Percentiles rank a stretch among this genome's conserved stretches.
Conservation (phyloP, 2,888 invertebrate species). For the Escarpia spicata region DNA sequence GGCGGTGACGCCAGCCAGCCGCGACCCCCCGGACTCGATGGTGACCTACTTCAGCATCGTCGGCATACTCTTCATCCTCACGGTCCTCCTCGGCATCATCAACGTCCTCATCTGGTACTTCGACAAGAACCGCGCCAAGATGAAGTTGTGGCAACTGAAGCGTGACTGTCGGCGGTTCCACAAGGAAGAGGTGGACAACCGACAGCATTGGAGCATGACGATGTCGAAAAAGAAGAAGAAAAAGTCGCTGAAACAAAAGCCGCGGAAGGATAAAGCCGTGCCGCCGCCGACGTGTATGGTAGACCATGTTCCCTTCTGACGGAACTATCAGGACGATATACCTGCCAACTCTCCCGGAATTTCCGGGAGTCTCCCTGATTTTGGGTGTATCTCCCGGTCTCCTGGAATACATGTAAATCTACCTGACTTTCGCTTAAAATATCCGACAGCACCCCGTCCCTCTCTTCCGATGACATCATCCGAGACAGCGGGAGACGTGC, state of each 20-base stretch:
- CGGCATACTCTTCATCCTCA: neutral
- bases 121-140: neutral
- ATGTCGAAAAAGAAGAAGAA: neutral
- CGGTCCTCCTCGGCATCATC: neutral
- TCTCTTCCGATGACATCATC: too few species aligned
- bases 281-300: neutral
- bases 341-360: neutral
- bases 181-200: neutral
- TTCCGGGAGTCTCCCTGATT: too few species aligned
- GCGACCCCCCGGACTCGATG: neutral
- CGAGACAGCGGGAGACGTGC: too few species aligned
- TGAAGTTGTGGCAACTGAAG: conserved; percentile 5
- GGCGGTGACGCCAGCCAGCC: neutral
- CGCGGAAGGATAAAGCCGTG: neutral
- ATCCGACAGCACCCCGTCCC: too few species aligned
- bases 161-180: conserved; percentile 1
- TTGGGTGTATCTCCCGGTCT: too few species aligned
- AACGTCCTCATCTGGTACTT: neutral
- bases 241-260: neutral
- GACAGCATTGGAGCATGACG: neutral
- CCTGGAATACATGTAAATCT: too few species aligned
- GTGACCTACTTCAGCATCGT: neutral
- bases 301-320: neutral
- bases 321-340: neutral
- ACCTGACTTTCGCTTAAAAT: too few species aligned